These are phyloP conservation scores for Ormyrus rosae DNA, from an alignment of 2,888 invertebrate genomes.

Conservation along the genomic window DNA sequence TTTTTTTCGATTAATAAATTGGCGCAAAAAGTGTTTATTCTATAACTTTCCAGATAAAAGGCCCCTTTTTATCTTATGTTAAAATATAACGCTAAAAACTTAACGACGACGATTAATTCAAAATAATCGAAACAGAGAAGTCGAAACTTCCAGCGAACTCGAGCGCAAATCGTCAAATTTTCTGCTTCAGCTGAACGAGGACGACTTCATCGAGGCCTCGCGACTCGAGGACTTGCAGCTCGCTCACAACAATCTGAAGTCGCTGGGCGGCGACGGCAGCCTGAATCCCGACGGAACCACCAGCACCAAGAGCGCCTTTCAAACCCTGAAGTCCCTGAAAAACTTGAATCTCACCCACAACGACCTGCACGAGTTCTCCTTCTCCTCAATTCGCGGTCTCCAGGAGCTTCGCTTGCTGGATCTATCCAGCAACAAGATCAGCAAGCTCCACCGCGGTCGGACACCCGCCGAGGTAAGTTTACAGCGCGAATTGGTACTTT, in stretches of 20 bases:
- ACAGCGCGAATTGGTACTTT: not conserved
- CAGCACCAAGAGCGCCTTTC: constrained; percentile 79
- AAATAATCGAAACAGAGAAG: no score
- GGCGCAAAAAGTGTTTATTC: constrained; percentile 28
- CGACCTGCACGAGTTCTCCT: constrained; percentile 85
- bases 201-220: constrained; percentile 86
- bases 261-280: constrained; percentile 75
- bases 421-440: constrained; percentile 86
- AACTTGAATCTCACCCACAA: constrained; percentile 87
- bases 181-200: constrained; percentile 80
- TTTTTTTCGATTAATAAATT: constrained; percentile 2
- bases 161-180: no score
- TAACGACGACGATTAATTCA: no score
- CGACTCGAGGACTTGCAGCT: constrained; percentile 83
- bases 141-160: no score
- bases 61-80: no score
- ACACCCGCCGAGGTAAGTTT: constrained; percentile 70
- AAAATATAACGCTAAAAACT: no score
- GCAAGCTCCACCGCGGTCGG: constrained; percentile 73
- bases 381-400: constrained; percentile 87
- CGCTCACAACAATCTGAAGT: constrained; percentile 84
- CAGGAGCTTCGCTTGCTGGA: constrained; percentile 84
- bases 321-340: constrained; percentile 82
- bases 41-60: not conserved
- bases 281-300: constrained; percentile 63